phyloP scores from a whole-genome alignment of 2,888 invertebrate species.

The Harmothoe impar region DNA sequence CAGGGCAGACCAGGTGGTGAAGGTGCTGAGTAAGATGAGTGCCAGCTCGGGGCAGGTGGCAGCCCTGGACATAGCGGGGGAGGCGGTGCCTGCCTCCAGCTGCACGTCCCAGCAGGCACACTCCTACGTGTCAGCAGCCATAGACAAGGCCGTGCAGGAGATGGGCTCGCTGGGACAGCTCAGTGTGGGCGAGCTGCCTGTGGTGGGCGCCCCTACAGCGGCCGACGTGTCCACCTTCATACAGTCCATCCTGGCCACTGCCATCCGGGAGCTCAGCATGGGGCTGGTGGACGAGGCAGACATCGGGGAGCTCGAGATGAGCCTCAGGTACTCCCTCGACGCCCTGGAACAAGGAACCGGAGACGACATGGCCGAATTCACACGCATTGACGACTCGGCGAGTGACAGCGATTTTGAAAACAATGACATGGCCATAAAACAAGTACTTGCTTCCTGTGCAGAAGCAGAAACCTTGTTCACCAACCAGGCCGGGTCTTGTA shows the following conservation, averaged over 20 bases:
- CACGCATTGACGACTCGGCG: not conserved
- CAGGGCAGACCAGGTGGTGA: not conserved
- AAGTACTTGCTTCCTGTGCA: no score
- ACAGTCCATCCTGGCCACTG: not conserved
- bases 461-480: no score
- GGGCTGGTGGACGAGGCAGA: not conserved
- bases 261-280: not conserved
- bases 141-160: not conserved
- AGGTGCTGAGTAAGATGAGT: conserved; percentile 23
- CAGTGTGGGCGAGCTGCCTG: not conserved
- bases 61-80: conserved; percentile 1
- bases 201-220: not conserved
- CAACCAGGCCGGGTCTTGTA: not conserved
- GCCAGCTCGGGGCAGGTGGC: not conserved
- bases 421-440: no score
- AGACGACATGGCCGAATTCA: not conserved
- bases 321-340: not conserved
- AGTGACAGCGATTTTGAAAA: no score
- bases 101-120: not conserved
- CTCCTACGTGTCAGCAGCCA: not conserved
- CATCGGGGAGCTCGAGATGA: not conserved
- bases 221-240: not conserved
- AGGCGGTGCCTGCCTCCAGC: not conserved
- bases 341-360: not conserved
- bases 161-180: not conserved